A percentile compares a stretch with the other conserved stretches of the same genome.
Conservation (phyloP, 2,888 invertebrate genomes). For the Hypomecis punctinalis region DNA sequence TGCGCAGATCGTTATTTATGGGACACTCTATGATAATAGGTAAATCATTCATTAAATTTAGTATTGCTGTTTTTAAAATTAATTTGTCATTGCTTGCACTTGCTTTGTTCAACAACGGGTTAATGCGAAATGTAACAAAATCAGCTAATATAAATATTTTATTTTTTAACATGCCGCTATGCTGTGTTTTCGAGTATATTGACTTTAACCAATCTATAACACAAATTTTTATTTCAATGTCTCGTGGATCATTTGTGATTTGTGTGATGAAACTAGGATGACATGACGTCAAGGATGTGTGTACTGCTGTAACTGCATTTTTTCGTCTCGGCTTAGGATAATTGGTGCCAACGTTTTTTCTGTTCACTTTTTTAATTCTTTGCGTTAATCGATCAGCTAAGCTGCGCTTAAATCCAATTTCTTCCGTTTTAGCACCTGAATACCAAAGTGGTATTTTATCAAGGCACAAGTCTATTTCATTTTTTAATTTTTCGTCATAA, state of each 20-base stretch:
- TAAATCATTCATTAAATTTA: constrained; percentile 29
- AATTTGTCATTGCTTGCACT: constrained; percentile 18
- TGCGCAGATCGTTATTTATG: not conserved
- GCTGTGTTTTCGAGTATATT: constrained; percentile 10
- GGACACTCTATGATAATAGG: constrained; percentile 20
- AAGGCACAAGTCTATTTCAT: constrained; percentile 54
- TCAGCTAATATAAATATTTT: constrained; percentile 25
- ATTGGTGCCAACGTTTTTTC: constrained; percentile 1
- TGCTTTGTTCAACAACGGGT: constrained; percentile 19
- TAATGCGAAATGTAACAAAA: constrained; percentile 15
- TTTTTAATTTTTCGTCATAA: constrained; percentile 49
- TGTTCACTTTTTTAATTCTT: constrained; percentile 41
- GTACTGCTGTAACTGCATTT: constrained; percentile 6
- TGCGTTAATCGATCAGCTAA: constrained; percentile 52
- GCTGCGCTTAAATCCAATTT: constrained; percentile 42
- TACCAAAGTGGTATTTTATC: constrained; percentile 54
- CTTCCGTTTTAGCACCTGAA: constrained; percentile 47
- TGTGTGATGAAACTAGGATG: constrained; percentile 3
- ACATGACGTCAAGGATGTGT: constrained; percentile 5
- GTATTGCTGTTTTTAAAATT: constrained; percentile 28
- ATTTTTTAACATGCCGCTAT: not conserved
- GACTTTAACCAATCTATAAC: constrained; percentile 19
- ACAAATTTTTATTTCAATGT: constrained; percentile 14
- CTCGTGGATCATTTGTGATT: constrained; percentile 1
- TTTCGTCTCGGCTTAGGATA: not conserved